phyloP scores from a whole-genome alignment of 2,888 invertebrate species.

The Tipula lateralis region DNA sequence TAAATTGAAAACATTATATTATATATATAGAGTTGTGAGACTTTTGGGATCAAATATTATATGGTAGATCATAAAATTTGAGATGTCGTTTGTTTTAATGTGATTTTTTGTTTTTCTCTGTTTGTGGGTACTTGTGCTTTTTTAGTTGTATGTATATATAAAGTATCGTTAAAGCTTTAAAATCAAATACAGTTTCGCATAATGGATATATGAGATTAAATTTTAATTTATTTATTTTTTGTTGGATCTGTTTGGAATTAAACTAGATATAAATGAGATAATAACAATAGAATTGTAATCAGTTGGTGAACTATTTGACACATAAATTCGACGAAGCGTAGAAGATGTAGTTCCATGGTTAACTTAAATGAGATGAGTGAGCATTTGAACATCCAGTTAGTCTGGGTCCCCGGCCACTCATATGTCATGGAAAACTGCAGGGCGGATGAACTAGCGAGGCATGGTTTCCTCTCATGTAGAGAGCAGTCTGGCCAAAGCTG shows the following conservation, averaged over 20 bases:
- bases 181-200: neutral
- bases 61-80: neutral
- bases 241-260: neutral
- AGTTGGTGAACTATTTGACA: too few relatives aligned
- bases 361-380: too few relatives aligned
- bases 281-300: too few relatives aligned
- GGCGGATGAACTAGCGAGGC: too few relatives aligned
- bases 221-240: neutral
- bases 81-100: slow-evolving; percentile 11
- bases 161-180: neutral
- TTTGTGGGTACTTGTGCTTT: neutral
- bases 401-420: too few relatives aligned
- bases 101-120: neutral
- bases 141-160: too few relatives aligned
- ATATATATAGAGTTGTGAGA: neutral
- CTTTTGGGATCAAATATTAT: neutral
- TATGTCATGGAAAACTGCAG: too few relatives aligned
- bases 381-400: too few relatives aligned
- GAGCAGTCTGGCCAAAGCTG: too few relatives aligned
- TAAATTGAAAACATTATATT: neutral
- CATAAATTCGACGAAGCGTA: too few relatives aligned
- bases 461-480: too few relatives aligned
- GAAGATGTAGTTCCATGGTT: too few relatives aligned
- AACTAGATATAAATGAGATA: neutral
- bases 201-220: neutral